These are phyloP conservation scores for Botrylloides violaceus DNA, from an alignment of 23 tunicate species.

Conservation along the genomic window DNA sequence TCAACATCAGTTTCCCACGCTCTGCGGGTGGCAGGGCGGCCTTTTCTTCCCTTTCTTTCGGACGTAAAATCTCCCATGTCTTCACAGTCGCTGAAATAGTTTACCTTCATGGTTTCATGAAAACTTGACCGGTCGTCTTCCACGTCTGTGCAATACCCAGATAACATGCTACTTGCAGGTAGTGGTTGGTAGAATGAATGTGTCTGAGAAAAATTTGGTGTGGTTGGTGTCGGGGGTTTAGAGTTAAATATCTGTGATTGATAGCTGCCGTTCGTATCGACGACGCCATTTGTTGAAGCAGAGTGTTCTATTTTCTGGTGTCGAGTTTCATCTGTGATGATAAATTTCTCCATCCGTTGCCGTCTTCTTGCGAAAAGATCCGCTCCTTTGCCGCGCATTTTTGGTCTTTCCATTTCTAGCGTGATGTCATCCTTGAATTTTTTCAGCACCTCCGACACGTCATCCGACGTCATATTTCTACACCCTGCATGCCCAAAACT, in stretches of 20 bases:
- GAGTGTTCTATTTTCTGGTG: conserved; percentile 1
- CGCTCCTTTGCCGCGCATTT: conserved; percentile 87
- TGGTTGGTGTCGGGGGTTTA: neutral
- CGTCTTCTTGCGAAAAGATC: conserved; percentile 71
- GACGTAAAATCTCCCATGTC: neutral
- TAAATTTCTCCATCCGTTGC: conserved; percentile 75
- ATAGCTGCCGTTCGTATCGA: neutral
- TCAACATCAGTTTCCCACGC: conserved; percentile 18
- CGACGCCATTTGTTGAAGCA: neutral
- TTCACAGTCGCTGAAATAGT: conserved; percentile 26
- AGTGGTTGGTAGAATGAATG: neutral
- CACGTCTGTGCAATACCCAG: conserved; percentile 20
- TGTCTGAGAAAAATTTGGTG: neutral
- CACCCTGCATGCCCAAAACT: too few species aligned
- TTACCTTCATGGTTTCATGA: neutral
- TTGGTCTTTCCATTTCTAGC: conserved; percentile 28
- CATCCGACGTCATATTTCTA: neutral
- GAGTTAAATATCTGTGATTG: neutral
- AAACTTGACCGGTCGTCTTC: neutral
- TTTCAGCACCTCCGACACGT: neutral
- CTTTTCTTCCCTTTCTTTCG: neutral
- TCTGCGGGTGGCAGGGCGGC: conserved; percentile 17
- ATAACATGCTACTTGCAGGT: neutral
- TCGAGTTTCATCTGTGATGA: conserved; percentile 30
- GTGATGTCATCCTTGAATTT: neutral